These are phyloP conservation scores for Pachydiplax longipennis DNA, from an alignment of 2,888 invertebrate species.

Conservation along the genomic window DNA sequence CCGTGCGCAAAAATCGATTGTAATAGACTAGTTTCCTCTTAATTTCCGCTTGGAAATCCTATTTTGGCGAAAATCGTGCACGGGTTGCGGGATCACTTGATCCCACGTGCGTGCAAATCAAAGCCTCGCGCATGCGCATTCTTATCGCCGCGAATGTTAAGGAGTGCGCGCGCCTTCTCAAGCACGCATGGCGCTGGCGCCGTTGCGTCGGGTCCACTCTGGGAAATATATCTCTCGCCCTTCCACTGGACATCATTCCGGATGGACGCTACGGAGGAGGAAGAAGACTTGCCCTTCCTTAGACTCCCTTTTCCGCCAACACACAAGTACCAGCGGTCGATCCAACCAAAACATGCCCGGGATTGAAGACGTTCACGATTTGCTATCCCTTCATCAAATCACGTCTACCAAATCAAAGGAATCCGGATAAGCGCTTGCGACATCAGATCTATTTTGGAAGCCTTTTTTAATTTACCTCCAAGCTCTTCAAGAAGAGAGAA, in stretches of 20 bases:
- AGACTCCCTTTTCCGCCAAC: no score
- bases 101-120: slow-evolving; percentile 27
- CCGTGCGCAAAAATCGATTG: not conserved
- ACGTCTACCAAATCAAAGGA: no score
- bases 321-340: not conserved
- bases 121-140: not conserved
- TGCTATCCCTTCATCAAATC: not conserved
- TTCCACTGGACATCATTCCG: not conserved
- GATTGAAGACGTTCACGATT: not conserved
- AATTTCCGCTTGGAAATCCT: not conserved
- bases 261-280: not conserved
- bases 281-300: not conserved
- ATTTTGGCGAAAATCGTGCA: not conserved
- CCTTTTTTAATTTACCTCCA: no score
- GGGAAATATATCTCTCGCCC: not conserved
- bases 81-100: not conserved
- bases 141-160: not conserved
- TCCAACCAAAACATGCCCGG: not conserved
- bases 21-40: not conserved
- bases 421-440: no score
- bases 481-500: no score
- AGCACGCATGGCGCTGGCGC: not conserved
- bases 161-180: not conserved
- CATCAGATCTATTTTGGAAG: no score
- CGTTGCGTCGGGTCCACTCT: not conserved